Percentiles rank a stretch among this genome's conserved stretches.
These are phyloP conservation scores for Sebastes reedi DNA, from an alignment of 2,797 vertebrate genomes.

Conservation along the genomic window DNA sequence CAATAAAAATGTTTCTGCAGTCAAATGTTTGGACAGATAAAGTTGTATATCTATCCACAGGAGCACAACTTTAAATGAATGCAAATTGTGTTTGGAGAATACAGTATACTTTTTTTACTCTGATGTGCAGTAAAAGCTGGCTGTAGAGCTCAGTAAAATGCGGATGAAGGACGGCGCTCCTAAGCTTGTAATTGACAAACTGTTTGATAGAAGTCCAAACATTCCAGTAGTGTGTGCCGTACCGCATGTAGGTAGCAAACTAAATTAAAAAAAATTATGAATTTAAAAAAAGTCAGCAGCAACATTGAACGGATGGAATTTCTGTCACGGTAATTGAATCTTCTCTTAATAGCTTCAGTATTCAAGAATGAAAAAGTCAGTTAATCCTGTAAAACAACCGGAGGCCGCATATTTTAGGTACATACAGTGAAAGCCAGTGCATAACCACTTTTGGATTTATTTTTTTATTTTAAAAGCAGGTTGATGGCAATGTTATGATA, in stretches of 20 bases:
- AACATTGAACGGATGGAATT: conserved; percentile 8
- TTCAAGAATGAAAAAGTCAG: not conserved
- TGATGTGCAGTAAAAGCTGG: not conserved
- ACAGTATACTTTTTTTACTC: not conserved
- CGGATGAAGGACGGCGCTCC: not conserved
- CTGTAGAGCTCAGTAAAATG: not conserved
- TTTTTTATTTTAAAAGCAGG: not conserved
- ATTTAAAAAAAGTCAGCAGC: not conserved
- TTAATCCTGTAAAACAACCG: not conserved
- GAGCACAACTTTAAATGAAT: not conserved
- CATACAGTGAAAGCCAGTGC: not conserved
- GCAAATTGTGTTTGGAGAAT: not conserved
- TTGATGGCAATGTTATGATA: not conserved
- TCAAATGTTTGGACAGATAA: not conserved
- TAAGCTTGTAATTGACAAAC: not conserved
- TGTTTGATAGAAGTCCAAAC: not conserved
- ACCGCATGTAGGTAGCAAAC: not conserved
- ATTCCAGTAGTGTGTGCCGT: not conserved
- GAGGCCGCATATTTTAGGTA: not conserved
- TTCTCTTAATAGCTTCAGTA: not conserved
- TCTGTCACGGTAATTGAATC: conserved; percentile 29
- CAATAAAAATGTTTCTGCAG: not conserved
- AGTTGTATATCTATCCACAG: not conserved
- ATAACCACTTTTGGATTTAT: not conserved
- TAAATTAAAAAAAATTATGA: not conserved